Evolutionary conservation across 2,113 vertebrate species (phyloP).

Genomic region (Clarias macrocephalus): DNA sequence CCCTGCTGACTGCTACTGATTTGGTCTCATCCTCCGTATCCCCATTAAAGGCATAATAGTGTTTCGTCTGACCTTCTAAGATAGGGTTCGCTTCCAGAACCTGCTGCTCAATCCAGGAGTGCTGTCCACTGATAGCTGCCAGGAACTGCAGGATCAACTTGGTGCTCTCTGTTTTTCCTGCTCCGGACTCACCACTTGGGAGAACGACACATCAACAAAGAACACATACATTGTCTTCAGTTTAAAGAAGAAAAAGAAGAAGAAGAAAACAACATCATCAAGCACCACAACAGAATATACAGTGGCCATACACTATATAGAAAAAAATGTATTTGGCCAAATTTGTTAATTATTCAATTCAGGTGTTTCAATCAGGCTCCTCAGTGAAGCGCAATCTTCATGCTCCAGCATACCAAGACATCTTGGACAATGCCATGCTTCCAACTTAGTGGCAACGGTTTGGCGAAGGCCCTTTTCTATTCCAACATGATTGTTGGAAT

Average conservation of each 20-base stretch:
- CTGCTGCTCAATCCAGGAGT: conserved; percentile 98
- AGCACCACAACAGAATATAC: not conserved
- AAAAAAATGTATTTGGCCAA: no score
- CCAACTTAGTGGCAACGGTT: no score
- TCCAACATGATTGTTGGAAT: no score
- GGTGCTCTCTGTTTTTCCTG: conserved; percentile 97
- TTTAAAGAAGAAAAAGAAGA: not conserved
- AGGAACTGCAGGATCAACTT: conserved; percentile 97
- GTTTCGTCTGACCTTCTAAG: conserved; percentile 81
- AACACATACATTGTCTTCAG: not conserved
- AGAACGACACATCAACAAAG: not conserved
- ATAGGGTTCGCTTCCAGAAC: conserved; percentile 98
- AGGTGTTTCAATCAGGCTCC: no score
- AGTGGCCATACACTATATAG: not conserved
- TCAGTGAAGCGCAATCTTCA: no score
- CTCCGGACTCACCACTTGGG: conserved; percentile 90
- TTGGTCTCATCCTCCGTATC: not conserved
- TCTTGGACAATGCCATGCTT: no score
- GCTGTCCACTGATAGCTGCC: conserved; percentile 94
- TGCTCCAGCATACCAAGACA: no score
- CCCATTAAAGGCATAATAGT: not conserved
- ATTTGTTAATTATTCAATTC: no score
- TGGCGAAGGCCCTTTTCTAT: no score
- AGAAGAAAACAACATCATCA: not conserved
- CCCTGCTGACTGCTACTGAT: not conserved